Conservation (phyloP, 2,113 vertebrate genomes). For the Nibea albiflora region DNA sequence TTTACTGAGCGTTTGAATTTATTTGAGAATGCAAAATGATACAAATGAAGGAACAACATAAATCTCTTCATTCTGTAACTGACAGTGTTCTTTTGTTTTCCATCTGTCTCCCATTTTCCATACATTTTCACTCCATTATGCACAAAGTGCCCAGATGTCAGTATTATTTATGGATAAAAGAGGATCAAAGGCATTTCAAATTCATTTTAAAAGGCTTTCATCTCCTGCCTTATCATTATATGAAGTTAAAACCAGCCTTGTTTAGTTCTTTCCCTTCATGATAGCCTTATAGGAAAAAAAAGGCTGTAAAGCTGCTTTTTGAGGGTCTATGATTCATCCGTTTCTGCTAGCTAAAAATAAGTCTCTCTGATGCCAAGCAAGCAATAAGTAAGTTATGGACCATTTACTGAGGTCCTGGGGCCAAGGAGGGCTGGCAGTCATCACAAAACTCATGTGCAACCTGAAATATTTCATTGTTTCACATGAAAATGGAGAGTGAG, state of each 20-base stretch:
- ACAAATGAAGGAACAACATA: background rate
- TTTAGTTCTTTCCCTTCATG: slow-evolving; percentile 45
- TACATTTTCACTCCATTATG: slow-evolving; percentile 40
- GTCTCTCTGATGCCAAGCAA: slow-evolving; percentile 41
- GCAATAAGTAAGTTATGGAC: slow-evolving; percentile 24
- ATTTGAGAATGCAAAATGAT: background rate
- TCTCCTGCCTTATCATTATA: slow-evolving; percentile 55
- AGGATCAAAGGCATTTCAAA: slow-evolving; percentile 60
- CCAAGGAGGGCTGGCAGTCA: background rate
- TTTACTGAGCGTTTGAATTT: background rate
- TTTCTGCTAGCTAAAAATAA: slow-evolving; percentile 55
- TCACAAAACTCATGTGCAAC: background rate
- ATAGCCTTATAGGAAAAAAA: slow-evolving; percentile 35
- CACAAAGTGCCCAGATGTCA: slow-evolving; percentile 28
- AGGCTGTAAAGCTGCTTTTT: slow-evolving; percentile 34
- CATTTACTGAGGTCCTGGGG: slow-evolving; percentile 24
- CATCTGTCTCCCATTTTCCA: slow-evolving; percentile 17
- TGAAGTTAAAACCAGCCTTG: slow-evolving; percentile 48
- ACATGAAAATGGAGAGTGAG: background rate
- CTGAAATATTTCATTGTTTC: background rate
- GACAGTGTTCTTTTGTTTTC: slow-evolving; percentile 23
- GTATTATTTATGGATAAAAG: slow-evolving; percentile 53
- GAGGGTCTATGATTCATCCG: slow-evolving; percentile 40
- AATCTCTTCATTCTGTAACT: background rate
- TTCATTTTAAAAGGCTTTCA: slow-evolving; percentile 66